phyloP scores from a whole-genome alignment of 1,140 invertebrate genomes.

The Drosophila lacertosa region DNA sequence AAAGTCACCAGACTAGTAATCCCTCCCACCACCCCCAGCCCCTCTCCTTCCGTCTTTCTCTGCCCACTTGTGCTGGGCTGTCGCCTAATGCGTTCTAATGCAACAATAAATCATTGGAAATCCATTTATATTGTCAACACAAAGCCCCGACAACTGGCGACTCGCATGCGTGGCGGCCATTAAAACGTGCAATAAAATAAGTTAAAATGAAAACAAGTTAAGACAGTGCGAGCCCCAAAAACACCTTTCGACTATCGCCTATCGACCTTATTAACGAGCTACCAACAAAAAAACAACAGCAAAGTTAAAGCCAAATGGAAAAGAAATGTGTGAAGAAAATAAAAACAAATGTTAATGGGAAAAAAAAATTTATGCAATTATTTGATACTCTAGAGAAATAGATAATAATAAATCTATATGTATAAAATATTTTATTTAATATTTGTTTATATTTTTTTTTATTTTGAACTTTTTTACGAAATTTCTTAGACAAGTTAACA shows the following conservation, averaged over 20 bases:
- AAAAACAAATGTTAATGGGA: neutral
- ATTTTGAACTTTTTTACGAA: too few relatives aligned
- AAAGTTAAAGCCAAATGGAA: conserved; percentile 25
- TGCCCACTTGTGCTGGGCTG: neutral
- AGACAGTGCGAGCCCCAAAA: conserved; percentile 63
- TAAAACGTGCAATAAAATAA: conserved; percentile 70
- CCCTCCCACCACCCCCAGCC: too few relatives aligned
- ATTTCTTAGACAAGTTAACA: neutral
- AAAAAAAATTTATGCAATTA: neutral
- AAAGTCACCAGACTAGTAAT: conserved; percentile 8
- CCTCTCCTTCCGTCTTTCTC: too few relatives aligned
- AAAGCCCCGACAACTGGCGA: conserved; percentile 63
- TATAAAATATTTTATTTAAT: too few relatives aligned
- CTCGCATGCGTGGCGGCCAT: conserved; percentile 67
- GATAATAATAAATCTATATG: too few relatives aligned
- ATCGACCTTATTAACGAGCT: conserved; percentile 48
- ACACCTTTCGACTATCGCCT: conserved; percentile 59
- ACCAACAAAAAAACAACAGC: conserved; percentile 10
- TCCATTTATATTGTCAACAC: conserved; percentile 83
- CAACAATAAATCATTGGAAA: conserved; percentile 82
- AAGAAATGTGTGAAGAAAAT: neutral
- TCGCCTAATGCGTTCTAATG: conserved; percentile 77
- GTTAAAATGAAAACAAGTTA: conserved; percentile 44
- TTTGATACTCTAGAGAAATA: neutral
- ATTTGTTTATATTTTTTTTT: too few relatives aligned